Evolutionary conservation across 2,888 invertebrate genomes (phyloP).

Genomic region (Chrysolina americana): DNA sequence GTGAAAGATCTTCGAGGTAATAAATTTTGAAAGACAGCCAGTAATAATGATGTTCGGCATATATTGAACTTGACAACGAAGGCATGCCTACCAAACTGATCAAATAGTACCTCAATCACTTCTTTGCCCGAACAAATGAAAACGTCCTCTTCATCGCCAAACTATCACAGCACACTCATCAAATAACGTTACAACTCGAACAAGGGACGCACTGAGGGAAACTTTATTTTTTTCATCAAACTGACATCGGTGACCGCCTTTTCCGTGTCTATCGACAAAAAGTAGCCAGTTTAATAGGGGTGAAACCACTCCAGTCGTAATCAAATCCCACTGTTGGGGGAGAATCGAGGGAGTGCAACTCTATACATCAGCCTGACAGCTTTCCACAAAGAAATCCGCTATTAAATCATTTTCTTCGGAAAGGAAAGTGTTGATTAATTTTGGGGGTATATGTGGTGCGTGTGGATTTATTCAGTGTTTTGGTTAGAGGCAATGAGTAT

Average conservation of each 20-base stretch:
- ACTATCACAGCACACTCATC: neutral
- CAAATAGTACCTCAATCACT: neutral
- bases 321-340: slow-evolving; percentile 66
- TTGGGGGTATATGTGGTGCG: slow-evolving; percentile 3
- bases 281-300: slow-evolving; percentile 70
- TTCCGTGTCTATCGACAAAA: slow-evolving; percentile 72
- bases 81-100: too few relatives aligned
- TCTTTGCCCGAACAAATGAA: neutral
- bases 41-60: too few relatives aligned
- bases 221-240: slow-evolving; percentile 67
- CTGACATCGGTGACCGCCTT: slow-evolving; percentile 72
- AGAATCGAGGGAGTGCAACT: slow-evolving; percentile 55
- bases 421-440: slow-evolving; percentile 42
- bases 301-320: slow-evolving; percentile 71
- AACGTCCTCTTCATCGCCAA: neutral
- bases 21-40: too few relatives aligned
- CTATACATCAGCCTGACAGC: slow-evolving; percentile 66
- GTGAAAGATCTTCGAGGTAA: too few relatives aligned
- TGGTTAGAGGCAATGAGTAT: neutral
- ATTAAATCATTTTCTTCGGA: slow-evolving; percentile 48
- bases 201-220: slow-evolving; percentile 48
- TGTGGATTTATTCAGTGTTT: slow-evolving; percentile 3
- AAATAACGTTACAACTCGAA: neutral
- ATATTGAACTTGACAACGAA: too few relatives aligned
- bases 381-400: slow-evolving; percentile 63